Conservation (phyloP, 2,888 invertebrate species). For the Drosophila ezoana region DNA sequence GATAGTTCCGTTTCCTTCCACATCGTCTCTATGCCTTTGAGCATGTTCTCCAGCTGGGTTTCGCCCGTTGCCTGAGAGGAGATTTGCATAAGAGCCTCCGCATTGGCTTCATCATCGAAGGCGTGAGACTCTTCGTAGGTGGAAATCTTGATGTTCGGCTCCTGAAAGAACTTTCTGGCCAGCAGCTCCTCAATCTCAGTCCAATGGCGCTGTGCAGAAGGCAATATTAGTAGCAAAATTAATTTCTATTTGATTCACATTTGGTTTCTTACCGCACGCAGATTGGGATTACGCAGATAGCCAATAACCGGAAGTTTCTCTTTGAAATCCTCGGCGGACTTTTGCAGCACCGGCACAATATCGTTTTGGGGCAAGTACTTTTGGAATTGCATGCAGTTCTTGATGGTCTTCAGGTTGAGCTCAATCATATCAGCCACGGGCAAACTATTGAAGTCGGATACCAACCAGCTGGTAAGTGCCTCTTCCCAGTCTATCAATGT, state of each 20-base stretch:
- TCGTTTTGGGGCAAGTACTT: constrained; percentile 93
- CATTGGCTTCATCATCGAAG: constrained; percentile 87
- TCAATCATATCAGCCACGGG: constrained; percentile 90
- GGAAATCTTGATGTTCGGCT: constrained; percentile 88
- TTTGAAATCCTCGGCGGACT: constrained; percentile 91
- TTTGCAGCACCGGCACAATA: constrained; percentile 91
- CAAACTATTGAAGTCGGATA: constrained; percentile 84
- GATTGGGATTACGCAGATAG: constrained; percentile 91
- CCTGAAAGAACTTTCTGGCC: constrained; percentile 90
- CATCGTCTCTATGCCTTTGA: constrained; percentile 93
- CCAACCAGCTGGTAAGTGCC: constrained; percentile 88
- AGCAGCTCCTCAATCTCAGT: constrained; percentile 91
- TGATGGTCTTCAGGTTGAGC: constrained; percentile 88
- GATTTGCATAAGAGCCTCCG: constrained; percentile 92
- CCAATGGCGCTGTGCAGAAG: constrained; percentile 90
- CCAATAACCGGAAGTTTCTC: constrained; percentile 92
- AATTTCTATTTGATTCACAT: background rate
- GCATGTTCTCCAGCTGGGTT: constrained; percentile 91
- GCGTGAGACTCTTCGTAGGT: constrained; percentile 90
- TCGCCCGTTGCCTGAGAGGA: constrained; percentile 96
- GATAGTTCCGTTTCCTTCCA: constrained; percentile 93
- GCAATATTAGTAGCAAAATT: background rate
- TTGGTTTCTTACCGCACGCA: constrained; percentile 86
- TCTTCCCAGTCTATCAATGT: constrained; percentile 91
- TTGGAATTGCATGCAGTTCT: constrained; percentile 91